Percentiles rank a stretch among this genome's conserved stretches.
Evolutionary conservation across 2,888 invertebrate genomes (phyloP).

Genomic region (Scelioninae gen. 2): DNA sequence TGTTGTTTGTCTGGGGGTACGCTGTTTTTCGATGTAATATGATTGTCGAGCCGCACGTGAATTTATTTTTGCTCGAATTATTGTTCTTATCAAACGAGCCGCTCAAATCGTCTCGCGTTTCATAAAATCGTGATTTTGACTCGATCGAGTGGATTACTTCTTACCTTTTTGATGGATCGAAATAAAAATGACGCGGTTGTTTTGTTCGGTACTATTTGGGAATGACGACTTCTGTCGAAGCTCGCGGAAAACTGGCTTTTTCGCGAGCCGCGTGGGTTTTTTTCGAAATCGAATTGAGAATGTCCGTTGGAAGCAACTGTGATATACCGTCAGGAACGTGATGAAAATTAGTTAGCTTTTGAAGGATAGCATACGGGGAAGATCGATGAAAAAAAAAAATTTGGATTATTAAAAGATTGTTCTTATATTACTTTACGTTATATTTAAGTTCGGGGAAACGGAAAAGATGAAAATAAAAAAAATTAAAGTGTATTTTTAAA

Average conservation of each 20-base stretch:
- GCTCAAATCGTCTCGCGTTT: conserved; percentile 21
- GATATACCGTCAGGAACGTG: conserved; percentile 60
- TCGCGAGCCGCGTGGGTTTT: conserved; percentile 10
- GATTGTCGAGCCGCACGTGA: neutral
- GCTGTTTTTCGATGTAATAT: conserved; percentile 16
- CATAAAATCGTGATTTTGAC: conserved; percentile 12
- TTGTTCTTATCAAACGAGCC: conserved; percentile 8
- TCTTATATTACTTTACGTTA: conserved; percentile 22
- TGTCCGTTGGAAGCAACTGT: conserved; percentile 62
- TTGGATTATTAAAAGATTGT: conserved; percentile 22
- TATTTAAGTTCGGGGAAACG: conserved; percentile 12
- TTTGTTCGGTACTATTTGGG: conserved; percentile 5
- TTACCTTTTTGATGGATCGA: conserved; percentile 8
- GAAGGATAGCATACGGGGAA: conserved; percentile 26
- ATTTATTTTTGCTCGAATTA: neutral
- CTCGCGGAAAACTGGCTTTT: conserved; percentile 8
- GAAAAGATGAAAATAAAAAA: conserved; percentile 6
- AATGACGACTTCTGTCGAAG: conserved; percentile 46
- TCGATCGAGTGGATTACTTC: conserved; percentile 15
- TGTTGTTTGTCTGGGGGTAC: conserved; percentile 1
- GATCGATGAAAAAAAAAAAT: no score
- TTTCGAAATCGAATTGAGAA: conserved; percentile 42
- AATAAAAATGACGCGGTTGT: conserved; percentile 10
- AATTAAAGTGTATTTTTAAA: conserved; percentile 29
- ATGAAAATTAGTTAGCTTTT: conserved; percentile 55